Percentiles rank a stretch among this genome's conserved stretches.
phyloP scores from a whole-genome alignment of 2,888 invertebrate species.

The Caenorhabditis japonica region DNA sequence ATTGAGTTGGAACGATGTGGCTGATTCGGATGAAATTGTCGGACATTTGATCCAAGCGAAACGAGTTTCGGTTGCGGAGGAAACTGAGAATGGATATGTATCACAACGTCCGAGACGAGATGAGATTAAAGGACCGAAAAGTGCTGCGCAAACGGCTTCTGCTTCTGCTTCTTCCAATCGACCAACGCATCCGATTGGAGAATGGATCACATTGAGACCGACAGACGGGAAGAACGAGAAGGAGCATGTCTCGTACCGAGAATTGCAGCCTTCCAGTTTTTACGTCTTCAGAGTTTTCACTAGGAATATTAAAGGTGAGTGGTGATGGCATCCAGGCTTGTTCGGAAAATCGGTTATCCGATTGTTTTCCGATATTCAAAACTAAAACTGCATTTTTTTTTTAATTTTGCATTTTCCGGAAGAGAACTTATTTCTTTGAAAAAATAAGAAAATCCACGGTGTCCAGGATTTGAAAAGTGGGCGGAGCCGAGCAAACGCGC shows the following conservation, averaged over 20 bases:
- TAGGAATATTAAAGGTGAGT: constrained; percentile 84
- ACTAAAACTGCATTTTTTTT: too few species aligned
- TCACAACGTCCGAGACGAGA: constrained; percentile 44
- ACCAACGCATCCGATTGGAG: constrained; percentile 68
- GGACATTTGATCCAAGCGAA: constrained; percentile 84
- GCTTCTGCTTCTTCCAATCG: constrained; percentile 23
- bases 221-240: constrained; percentile 38
- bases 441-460: too few species aligned
- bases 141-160: constrained; percentile 27
- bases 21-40: constrained; percentile 85
- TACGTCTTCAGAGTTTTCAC: constrained; percentile 94
- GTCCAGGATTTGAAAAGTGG: too few species aligned
- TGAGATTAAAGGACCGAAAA: constrained; percentile 21
- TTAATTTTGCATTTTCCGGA: too few species aligned
- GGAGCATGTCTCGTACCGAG: constrained; percentile 88
- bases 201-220: constrained; percentile 71
- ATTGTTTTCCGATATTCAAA: too few species aligned
- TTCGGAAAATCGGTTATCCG: too few species aligned
- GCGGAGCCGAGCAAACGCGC: too few species aligned
- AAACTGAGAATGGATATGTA: constrained; percentile 35
- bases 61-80: constrained; percentile 59
- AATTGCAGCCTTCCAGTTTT: constrained; percentile 89
- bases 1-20: constrained; percentile 88
- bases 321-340: too few species aligned
- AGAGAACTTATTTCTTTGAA: too few species aligned